Evolutionary conservation across 2,888 invertebrate genomes (phyloP).

Genomic region (Tipula unca): DNA sequence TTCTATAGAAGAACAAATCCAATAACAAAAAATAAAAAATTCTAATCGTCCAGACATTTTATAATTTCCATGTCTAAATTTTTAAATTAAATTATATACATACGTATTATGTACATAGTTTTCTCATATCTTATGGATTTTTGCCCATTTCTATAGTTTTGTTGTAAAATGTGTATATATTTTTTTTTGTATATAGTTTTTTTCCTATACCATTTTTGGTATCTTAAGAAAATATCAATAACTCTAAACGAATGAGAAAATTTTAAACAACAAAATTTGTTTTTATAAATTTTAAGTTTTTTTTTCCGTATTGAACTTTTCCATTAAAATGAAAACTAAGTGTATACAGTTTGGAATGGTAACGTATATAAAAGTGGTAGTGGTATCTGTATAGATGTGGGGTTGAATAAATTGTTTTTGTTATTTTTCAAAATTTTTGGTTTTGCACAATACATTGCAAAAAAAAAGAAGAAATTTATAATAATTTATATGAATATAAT

Average conservation of each 20-base stretch:
- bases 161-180: neutral
- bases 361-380: neutral
- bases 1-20: neutral
- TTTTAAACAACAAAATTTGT: neutral
- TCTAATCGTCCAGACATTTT: neutral
- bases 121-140: neutral
- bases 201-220: no score
- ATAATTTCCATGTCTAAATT: neutral
- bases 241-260: neutral
- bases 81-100: neutral
- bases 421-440: neutral
- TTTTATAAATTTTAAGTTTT: neutral
- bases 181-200: neutral
- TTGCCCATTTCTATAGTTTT: neutral
- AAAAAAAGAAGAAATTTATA: neutral
- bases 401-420: neutral
- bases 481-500: neutral
- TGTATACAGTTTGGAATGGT: neutral
- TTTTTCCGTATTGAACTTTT: neutral
- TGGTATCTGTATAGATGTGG: neutral
- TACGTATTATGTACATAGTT: neutral
- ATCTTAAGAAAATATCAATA: conserved; percentile 3
- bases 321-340: neutral
- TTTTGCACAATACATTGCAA: neutral
- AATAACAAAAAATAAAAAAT: neutral